These are phyloP conservation scores for Drosophila sechellia DNA, from an alignment of 1,140 invertebrate species.

Conservation along the genomic window DNA sequence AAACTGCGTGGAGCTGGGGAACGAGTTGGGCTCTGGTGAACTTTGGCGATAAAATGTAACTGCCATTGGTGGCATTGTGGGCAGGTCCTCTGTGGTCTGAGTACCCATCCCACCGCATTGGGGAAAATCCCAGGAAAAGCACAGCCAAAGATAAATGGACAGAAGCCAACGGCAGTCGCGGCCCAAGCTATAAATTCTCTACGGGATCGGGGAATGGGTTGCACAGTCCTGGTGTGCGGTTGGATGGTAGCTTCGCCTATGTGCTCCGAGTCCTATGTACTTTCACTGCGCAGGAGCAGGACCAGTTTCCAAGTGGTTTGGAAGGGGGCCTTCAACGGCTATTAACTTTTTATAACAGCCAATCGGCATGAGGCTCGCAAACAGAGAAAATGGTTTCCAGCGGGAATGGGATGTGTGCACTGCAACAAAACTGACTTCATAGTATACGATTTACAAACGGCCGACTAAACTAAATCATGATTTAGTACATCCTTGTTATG, in stretches of 20 bases:
- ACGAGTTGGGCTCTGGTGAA: conserved; percentile 38
- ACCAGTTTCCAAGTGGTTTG: conserved; percentile 12
- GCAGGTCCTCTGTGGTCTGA: conserved; percentile 42
- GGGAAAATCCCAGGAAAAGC: conserved; percentile 34
- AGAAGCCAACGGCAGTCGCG: conserved; percentile 75
- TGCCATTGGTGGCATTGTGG: conserved; percentile 77
- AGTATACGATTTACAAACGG: neutral
- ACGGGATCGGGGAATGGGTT: conserved; percentile 9
- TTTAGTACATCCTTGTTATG: neutral
- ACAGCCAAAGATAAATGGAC: conserved; percentile 76
- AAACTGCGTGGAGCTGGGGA: conserved; percentile 10
- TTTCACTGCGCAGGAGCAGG: conserved; percentile 68
- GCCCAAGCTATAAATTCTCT: conserved; percentile 63
- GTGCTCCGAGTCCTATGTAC: conserved; percentile 58
- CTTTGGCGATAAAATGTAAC: conserved; percentile 79
- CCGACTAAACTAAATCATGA: neutral
- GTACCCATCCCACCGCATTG: conserved; percentile 6
- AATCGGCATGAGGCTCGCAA: conserved; percentile 50
- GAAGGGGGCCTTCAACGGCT: conserved; percentile 34
- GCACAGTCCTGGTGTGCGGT: conserved; percentile 37
- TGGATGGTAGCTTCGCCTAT: conserved; percentile 59
- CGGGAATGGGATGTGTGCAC: conserved; percentile 18
- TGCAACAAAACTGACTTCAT: conserved; percentile 16
- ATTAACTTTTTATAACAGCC: conserved; percentile 56
- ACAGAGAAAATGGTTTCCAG: conserved; percentile 66